These are phyloP conservation scores for Tridacna gigas DNA, from an alignment of 2,888 invertebrate genomes.

Conservation along the genomic window DNA sequence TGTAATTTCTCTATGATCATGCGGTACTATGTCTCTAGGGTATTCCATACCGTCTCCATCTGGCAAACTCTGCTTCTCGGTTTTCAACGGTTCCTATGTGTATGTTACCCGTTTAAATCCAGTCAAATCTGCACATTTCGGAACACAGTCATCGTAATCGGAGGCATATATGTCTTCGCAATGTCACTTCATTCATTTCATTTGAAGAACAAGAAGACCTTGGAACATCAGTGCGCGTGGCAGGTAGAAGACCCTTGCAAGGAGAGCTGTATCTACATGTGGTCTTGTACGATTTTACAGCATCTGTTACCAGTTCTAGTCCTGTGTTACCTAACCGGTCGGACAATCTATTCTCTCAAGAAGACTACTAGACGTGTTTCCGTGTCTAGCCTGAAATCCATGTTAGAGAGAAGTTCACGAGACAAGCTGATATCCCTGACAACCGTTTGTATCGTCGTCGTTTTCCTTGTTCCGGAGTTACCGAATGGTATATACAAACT, in stretches of 20 bases:
- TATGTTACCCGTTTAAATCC: constrained; percentile 69
- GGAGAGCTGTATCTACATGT: constrained; percentile 54
- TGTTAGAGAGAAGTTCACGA: constrained; percentile 30
- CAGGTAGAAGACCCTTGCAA: constrained; percentile 42
- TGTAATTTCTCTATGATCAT: constrained; percentile 48
- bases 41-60: constrained; percentile 69
- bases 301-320: constrained; percentile 46
- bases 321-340: constrained; percentile 39
- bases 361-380: constrained; percentile 40
- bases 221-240: constrained; percentile 41
- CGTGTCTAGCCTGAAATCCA: constrained; percentile 24
- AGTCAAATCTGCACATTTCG: constrained; percentile 62
- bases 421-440: constrained; percentile 58
- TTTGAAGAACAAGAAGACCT: constrained; percentile 35
- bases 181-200: constrained; percentile 61
- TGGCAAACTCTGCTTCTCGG: constrained; percentile 68
- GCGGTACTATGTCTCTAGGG: constrained; percentile 49
- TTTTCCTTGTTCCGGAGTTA: constrained; percentile 55
- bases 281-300: constrained; percentile 47
- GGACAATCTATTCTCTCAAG: constrained; percentile 39
- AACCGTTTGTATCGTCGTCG: constrained; percentile 45
- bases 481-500: constrained; percentile 54
- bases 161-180: constrained; percentile 52
- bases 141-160: constrained; percentile 60
- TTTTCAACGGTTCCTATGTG: constrained; percentile 67